A percentile compares a stretch with the other conserved stretches of the same genome.
phyloP scores from a whole-genome alignment of 2,113 vertebrate genomes.

The Pithys albifrons region DNA sequence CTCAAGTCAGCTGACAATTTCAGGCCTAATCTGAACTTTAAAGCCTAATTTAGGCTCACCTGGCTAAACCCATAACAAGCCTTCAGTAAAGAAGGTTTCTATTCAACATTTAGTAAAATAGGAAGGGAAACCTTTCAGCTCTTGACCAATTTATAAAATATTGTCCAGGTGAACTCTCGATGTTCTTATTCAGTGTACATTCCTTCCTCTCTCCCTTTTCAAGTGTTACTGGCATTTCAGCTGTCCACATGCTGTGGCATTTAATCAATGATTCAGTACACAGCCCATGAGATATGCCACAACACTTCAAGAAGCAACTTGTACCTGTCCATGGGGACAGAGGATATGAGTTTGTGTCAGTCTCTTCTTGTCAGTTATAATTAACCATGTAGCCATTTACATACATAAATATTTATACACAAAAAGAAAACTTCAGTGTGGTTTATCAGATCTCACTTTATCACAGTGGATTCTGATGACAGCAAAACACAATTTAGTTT shows the following conservation, averaged over 20 bases:
- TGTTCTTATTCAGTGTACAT: conserved; percentile 53
- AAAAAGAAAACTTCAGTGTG: conserved; percentile 67
- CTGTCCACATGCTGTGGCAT: conserved; percentile 72
- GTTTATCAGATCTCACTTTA: conserved; percentile 61
- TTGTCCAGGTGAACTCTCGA: background rate
- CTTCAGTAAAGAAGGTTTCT: background rate
- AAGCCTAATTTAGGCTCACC: too few relatives aligned
- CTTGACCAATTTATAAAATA: background rate
- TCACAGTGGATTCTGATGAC: conserved; percentile 46
- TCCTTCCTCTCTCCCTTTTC: conserved; percentile 13
- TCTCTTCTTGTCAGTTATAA: conserved; percentile 72
- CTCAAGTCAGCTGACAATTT: too few relatives aligned
- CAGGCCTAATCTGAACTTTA: too few relatives aligned
- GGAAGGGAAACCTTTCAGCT: background rate
- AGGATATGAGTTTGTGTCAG: conserved; percentile 75
- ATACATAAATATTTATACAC: conserved; percentile 80
- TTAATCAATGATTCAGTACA: conserved; percentile 79
- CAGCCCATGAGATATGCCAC: conserved; percentile 71
- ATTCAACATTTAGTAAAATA: conserved; percentile 17
- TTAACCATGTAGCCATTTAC: conserved; percentile 70
- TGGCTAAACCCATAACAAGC: too few relatives aligned
- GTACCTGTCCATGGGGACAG: conserved; percentile 71
- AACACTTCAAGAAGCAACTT: conserved; percentile 72
- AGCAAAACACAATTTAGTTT: conserved; percentile 60
- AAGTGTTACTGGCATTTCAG: conserved; percentile 60